Conservation (phyloP, 1,140 invertebrate genomes). For the Pseudomyrmex concolor region DNA sequence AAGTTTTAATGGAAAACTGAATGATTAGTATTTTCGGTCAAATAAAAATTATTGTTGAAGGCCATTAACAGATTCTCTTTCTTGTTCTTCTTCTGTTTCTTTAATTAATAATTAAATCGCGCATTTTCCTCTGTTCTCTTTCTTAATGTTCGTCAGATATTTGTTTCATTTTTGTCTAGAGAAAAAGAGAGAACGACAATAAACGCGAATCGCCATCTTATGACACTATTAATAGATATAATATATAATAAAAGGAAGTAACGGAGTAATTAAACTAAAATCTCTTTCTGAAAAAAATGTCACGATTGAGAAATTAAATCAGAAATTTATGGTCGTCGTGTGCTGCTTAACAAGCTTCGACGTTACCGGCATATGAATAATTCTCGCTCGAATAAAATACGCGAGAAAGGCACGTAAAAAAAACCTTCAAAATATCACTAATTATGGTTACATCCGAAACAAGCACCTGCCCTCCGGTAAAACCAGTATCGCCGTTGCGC, state of each 20-base stretch:
- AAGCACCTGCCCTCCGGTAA: conserved; percentile 46
- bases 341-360: background rate
- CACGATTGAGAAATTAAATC: conserved; percentile 21
- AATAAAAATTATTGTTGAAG: conserved; percentile 19
- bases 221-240: background rate
- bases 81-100: background rate
- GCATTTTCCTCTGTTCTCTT: background rate
- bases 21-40: background rate
- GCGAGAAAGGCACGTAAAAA: background rate
- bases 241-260: background rate
- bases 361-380: conserved; percentile 8
- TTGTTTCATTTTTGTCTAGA: conserved; percentile 1
- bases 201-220: conserved; percentile 30
- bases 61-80: background rate
- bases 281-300: background rate
- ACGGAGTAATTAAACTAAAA: background rate
- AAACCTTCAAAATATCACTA: conserved; percentile 32
- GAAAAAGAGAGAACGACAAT: conserved; percentile 22
- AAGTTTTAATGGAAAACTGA: background rate
- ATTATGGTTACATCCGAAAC: conserved; percentile 41
- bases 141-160: conserved; percentile 23
- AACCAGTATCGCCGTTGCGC: conserved; percentile 48
- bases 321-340: background rate
- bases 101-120: conserved; percentile 33
- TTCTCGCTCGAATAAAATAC: conserved; percentile 12